Evolutionary conservation across 2,797 vertebrate species (phyloP), one percentile per base, ranked within the genome.

Genomic region (Spinus olivaceus): DNA sequence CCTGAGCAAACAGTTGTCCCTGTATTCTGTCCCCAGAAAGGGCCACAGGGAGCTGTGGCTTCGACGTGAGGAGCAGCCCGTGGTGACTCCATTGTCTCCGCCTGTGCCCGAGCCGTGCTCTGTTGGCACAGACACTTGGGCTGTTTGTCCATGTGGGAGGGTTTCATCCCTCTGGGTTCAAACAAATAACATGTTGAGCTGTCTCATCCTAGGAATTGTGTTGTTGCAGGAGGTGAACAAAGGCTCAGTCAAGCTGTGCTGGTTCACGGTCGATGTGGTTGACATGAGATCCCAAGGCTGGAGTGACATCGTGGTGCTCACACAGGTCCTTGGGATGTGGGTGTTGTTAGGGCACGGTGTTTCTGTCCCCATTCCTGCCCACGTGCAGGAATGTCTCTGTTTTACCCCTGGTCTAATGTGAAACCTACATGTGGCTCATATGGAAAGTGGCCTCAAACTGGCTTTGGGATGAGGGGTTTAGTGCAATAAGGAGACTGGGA

Each of bases 61-160:
- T 44, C 20, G 67, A 32, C 53, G 5, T 76, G 61, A 79, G 86
- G 83, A 89, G 81, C 90, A 89, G 90, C 92, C 78, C 81, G 49
- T 50, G 88, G 81, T 60, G 84, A 2, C 41, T 93, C 11, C 56
- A 23, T 86, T 91, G 95, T 95, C 61, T 64, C 30, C 77, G 74
- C 28, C 81, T n/a, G 51, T 57, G 72, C 57, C 0, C 0, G 14
- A 72, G 87, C 71, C 0, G 24, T 1, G 3, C 73, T 90, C 6
- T 19, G 1, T 13, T 82, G 71, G 41, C 79, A 53, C 57, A 63
- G 47, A 33, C 24, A 4, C 81, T 35, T 1, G 0, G 79, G 88
- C 84, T 73, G 3, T 71, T 89, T 88, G 63, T 72, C 10, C 9
- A 7, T n/a, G 49, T 41, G 71, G 59, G 66, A 92, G 1, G 64